Evolutionary conservation across 2,797 vertebrate genomes (phyloP), one percentile per base, ranked within the genome.

Genomic region (Gymnoscopelus braueri): DNA sequence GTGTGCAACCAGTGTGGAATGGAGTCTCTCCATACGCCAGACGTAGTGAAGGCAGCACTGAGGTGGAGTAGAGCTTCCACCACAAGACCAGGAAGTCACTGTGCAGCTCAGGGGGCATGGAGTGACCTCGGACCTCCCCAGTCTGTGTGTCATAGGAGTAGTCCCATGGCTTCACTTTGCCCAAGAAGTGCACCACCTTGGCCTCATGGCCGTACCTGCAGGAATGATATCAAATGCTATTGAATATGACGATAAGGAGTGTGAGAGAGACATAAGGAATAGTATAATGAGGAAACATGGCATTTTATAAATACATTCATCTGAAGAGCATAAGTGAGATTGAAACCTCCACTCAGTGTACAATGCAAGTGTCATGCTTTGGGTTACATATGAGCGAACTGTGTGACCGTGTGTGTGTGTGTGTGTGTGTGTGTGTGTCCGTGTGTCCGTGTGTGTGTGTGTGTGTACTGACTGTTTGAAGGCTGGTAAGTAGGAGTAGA

Each of bases 401-500:
- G 26, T 29, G 26, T 29, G 19, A 11, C 44, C 12, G 14, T 14
- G 49, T n/a, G 12, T 10, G 9, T 12, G 49, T 49, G 2, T 5
- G 19, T 19, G 19, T 12, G 48, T 49, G 48, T 14, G 13, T 39
- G 35, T 60, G 29, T 60, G 35, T 60, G 62, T 14, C n/a, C n/a
- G 55, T 60, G 39, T 52, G 7, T 12, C n/a, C n/a, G 50, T 32
- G 51, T 39, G 15, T 63, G 54, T 60, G 67, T 77, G 51, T 44
- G 55, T 60, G 39, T 52, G 7, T 12, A 96, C 98, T 96, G 87
- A 98, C 97, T 93, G 94, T 95, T 97, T 97, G 87, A 98, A 99
- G 63, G 98, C 98, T 63, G 98, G 98, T 81, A 99, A 93, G 88
- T 99, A 99, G 81, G 98, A 97, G 89, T 99, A 99, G 88, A 98